phyloP scores from a whole-genome alignment of 2,113 vertebrate species.

The Podocnemis expansa region DNA sequence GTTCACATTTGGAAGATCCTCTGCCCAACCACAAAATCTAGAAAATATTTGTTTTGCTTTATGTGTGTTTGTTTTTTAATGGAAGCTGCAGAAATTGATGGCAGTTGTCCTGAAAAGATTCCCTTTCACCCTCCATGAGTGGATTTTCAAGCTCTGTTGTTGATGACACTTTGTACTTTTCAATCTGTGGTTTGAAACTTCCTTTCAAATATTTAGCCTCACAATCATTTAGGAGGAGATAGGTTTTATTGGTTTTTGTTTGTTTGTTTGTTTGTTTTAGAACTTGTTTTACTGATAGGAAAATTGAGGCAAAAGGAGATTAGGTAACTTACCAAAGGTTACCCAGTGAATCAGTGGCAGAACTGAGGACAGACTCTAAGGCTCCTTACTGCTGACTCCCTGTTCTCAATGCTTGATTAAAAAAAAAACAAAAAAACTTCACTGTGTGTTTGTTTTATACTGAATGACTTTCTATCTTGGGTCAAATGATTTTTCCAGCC shows the following conservation, averaged over 20 bases:
- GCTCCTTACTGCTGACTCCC: not conserved
- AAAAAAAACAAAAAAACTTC: not conserved
- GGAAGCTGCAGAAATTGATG: not conserved
- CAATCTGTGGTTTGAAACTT: conserved; percentile 14
- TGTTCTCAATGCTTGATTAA: accelerated
- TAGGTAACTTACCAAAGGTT: not conserved
- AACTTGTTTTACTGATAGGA: conserved; percentile 5
- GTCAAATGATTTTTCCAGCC: not conserved
- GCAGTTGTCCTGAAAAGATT: not conserved
- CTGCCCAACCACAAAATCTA: not conserved
- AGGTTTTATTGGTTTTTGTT: no score
- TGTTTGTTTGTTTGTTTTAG: no score
- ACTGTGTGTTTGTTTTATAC: not conserved
- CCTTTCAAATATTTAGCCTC: conserved; percentile 19
- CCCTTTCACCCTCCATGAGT: conserved; percentile 9
- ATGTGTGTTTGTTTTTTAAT: conserved; percentile 17
- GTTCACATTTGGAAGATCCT: not conserved
- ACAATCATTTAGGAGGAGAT: conserved; percentile 15
- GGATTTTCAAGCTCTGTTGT: conserved; percentile 25
- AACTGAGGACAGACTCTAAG: not conserved
- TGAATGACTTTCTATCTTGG: not conserved
- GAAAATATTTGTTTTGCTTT: not conserved
- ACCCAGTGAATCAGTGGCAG: not conserved
- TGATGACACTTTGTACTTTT: conserved; percentile 12
- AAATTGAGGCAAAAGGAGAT: not conserved